phyloP scores from a whole-genome alignment of 2,113 vertebrate species.

The Ariopsis seemanni region DNA sequence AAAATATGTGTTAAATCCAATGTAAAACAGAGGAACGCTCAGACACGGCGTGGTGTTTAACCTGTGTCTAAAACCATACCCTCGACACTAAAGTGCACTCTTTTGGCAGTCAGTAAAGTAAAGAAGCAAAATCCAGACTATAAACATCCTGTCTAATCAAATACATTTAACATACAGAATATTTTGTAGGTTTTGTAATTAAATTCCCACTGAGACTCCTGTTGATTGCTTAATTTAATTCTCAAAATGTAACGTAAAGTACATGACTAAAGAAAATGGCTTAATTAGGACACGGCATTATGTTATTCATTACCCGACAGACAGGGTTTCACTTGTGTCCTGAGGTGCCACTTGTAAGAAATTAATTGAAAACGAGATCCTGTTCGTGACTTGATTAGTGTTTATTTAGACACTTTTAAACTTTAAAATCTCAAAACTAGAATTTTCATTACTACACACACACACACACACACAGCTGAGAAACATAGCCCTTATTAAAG shows the following conservation, averaged over 20 bases:
- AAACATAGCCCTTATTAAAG: conserved; percentile 15
- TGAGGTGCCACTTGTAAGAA: background rate
- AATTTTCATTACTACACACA: background rate
- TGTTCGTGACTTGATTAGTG: background rate
- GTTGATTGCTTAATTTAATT: background rate
- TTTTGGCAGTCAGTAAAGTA: no score
- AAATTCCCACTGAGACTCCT: background rate
- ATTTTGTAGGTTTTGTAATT: background rate
- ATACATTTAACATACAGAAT: background rate
- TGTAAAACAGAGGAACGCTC: background rate
- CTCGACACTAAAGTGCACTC: no score
- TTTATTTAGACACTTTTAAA: conserved; percentile 5
- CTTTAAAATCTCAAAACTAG: background rate
- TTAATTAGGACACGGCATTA: background rate
- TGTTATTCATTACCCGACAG: background rate
- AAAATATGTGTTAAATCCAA: no score
- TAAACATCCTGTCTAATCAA: background rate
- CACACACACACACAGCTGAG: background rate
- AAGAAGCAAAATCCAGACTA: no score
- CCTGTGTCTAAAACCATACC: no score
- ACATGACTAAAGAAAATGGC: background rate
- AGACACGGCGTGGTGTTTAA: no score
- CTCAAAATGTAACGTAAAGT: background rate
- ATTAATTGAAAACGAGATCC: background rate
- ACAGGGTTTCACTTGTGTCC: background rate